These are phyloP conservation scores for Muricea muricata DNA, from an alignment of 92 coral and sea anemone genomes.

Conservation along the genomic window DNA sequence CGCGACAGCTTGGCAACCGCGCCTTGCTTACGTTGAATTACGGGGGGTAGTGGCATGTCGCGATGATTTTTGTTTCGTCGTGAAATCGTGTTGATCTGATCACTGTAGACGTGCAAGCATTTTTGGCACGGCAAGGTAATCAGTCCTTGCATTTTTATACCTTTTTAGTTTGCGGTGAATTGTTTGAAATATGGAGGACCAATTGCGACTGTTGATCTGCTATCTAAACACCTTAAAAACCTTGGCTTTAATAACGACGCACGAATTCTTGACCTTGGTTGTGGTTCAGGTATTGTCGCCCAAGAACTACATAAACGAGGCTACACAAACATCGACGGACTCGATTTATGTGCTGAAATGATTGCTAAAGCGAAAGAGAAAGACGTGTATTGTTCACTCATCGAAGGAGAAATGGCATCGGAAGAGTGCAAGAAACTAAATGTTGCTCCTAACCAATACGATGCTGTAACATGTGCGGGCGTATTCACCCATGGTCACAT, in stretches of 20 bases:
- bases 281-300: constrained; percentile 90
- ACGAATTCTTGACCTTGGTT: constrained; percentile 86
- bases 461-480: constrained; percentile 83
- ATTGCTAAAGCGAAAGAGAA: constrained; percentile 77
- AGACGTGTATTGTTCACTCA: constrained; percentile 58
- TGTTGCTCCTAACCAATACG: constrained; percentile 67
- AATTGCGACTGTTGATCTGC: constrained; percentile 66
- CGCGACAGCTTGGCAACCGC: no score
- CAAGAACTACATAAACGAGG: constrained; percentile 68
- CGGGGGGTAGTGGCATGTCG: no score
- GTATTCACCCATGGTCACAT: constrained; percentile 82
- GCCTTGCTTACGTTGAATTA: no score
- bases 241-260: constrained; percentile 50
- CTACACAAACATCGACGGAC: constrained; percentile 80
- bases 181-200: constrained; percentile 41
- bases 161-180: neutral
- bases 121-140: no score
- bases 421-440: constrained; percentile 34
- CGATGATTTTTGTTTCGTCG: no score
- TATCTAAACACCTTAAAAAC: constrained; percentile 65
- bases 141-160: no score
- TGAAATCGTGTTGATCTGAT: no score
- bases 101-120: no score
- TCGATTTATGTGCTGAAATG: constrained; percentile 78
- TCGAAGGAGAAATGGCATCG: constrained; percentile 17